Percentiles rank a stretch among this genome's conserved stretches.
Evolutionary conservation across 2,113 vertebrate genomes (phyloP).

Genomic region (Cyprinodon variegatus): DNA sequence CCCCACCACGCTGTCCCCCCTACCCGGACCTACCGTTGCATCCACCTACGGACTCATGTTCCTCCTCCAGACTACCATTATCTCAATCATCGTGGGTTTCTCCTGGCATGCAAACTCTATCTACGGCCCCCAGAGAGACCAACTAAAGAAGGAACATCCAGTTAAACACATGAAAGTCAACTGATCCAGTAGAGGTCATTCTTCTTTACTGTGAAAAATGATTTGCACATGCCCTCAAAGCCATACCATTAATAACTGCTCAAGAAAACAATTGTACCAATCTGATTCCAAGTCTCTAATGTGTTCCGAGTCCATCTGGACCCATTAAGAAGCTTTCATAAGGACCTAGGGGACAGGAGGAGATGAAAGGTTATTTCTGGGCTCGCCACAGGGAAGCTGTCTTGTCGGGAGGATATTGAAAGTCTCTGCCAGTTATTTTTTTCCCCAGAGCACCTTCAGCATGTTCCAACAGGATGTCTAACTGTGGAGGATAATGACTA

Average conservation of each 20-base stretch:
- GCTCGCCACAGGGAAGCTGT: slow-evolving; percentile 36
- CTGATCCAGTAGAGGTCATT: neutral
- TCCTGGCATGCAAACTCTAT: slow-evolving; percentile 72
- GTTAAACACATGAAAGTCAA: slow-evolving; percentile 46
- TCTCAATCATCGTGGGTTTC: slow-evolving; percentile 77
- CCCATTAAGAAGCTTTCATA: slow-evolving; percentile 9
- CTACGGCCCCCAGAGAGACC: slow-evolving; percentile 61
- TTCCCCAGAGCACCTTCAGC: slow-evolving; percentile 20
- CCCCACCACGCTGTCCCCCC: slow-evolving; percentile 23
- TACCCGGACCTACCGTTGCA: slow-evolving; percentile 62
- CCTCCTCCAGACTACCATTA: slow-evolving; percentile 77
- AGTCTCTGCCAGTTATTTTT: slow-evolving; percentile 16
- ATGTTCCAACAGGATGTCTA: slow-evolving; percentile 44
- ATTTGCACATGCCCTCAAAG: slow-evolving; percentile 37
- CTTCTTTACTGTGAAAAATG: neutral
- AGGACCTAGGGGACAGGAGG: slow-evolving; percentile 14
- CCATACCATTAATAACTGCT: slow-evolving; percentile 21
- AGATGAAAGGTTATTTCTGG: slow-evolving; percentile 35
- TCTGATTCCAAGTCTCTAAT: neutral
- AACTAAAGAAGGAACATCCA: slow-evolving; percentile 28
- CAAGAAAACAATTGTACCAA: slow-evolving; percentile 6
- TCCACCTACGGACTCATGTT: slow-evolving; percentile 82
- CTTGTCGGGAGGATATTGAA: slow-evolving; percentile 33
- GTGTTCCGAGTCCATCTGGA: neutral
- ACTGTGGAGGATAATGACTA: slow-evolving; percentile 26